phyloP scores from a whole-genome alignment of 2,113 vertebrate species.

The Embiotoca jacksoni region DNA sequence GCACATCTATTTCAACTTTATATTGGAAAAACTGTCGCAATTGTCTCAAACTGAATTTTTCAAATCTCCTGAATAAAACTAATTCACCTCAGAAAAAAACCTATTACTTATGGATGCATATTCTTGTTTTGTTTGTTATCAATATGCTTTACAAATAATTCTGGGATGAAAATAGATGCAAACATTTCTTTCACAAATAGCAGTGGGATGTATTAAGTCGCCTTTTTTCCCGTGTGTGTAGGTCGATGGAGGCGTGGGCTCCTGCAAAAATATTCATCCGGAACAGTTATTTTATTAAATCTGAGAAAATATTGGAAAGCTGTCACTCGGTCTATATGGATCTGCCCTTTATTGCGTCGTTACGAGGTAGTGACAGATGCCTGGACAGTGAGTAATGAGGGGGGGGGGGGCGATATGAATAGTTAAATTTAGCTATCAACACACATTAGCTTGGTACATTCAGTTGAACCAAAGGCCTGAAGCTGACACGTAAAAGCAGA shows the following conservation, averaged over 20 bases:
- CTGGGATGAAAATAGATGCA: slow-evolving; percentile 31
- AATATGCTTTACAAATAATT: slow-evolving; percentile 49
- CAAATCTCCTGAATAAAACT: too few species aligned
- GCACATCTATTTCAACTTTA: too few species aligned
- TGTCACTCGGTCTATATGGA: slow-evolving; percentile 9
- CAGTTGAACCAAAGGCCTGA: not conserved
- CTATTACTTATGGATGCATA: too few species aligned
- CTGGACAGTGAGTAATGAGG: not conserved
- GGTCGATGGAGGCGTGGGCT: slow-evolving; percentile 9
- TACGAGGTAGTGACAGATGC: slow-evolving; percentile 16
- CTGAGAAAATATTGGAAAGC: slow-evolving; percentile 21
- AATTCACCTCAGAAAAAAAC: too few species aligned
- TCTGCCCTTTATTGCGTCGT: not conserved
- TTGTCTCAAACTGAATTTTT: too few species aligned
- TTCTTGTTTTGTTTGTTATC: too few species aligned
- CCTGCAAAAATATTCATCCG: slow-evolving; percentile 24
- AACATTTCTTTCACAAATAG: slow-evolving; percentile 7
- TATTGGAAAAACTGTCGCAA: too few species aligned
- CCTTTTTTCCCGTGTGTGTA: slow-evolving; percentile 35
- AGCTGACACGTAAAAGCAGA: not conserved
- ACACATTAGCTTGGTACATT: not conserved
- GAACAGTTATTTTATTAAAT: slow-evolving; percentile 6
- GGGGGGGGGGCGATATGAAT: not conserved
- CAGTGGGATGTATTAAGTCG: slow-evolving; percentile 58
- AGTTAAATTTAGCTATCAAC: not conserved